Evolutionary conservation across 2,797 vertebrate genomes (phyloP).

Genomic region (Dermochelys coriacea): DNA sequence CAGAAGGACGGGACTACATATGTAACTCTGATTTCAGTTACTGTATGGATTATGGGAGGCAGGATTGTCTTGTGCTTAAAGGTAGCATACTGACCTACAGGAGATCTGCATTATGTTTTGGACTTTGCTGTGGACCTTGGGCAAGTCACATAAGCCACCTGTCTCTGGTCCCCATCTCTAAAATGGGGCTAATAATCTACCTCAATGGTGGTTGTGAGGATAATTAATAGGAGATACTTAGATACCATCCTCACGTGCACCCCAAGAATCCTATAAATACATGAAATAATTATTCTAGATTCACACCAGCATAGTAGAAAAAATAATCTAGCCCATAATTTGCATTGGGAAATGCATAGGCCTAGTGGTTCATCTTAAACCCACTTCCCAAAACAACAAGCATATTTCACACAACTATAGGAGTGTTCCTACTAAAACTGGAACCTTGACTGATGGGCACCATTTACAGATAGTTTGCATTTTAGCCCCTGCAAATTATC

Average conservation of each 20-base stretch:
- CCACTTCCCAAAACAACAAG: not conserved
- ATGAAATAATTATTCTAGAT: not conserved
- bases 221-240: not conserved
- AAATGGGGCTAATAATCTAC: not conserved
- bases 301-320: not conserved
- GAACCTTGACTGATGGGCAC: rapidly evolving
- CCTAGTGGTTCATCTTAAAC: rapidly evolving
- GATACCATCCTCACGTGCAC: not conserved
- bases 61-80: not conserved
- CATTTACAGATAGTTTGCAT: not conserved
- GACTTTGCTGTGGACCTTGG: not conserved
- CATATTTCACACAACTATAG: not conserved
- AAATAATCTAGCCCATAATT: not conserved
- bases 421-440: not conserved
- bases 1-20: rapidly evolving
- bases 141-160: not conserved
- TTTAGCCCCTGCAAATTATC: not conserved
- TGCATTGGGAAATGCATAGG: not conserved
- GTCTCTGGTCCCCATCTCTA: rapidly evolving
- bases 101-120: not conserved
- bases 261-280: not conserved
- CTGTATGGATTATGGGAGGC: rapidly evolving
- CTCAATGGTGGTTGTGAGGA: rapidly evolving
- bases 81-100: too few relatives aligned
- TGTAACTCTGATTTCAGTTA: not conserved